phyloP scores from a whole-genome alignment of 2,888 invertebrate species.

The Agrypnus murinus region DNA sequence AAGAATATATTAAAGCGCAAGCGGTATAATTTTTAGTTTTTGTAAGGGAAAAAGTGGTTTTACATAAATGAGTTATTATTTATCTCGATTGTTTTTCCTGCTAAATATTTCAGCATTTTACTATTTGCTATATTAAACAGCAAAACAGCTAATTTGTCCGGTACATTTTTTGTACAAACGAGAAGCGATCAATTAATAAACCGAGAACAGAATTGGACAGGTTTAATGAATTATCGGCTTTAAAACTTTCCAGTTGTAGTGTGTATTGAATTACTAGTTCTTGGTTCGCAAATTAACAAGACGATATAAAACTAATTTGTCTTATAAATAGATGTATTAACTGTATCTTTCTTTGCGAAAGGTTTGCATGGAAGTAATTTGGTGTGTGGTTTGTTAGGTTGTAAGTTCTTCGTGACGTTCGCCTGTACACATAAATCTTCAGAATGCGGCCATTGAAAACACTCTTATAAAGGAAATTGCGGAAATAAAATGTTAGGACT shows the following conservation, averaged over 20 bases:
- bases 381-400: conserved; percentile 32
- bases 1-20: too few relatives aligned
- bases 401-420: conserved; percentile 40
- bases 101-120: too few relatives aligned
- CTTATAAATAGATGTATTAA: conserved; percentile 15
- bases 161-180: neutral
- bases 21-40: too few relatives aligned
- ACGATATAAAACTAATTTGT: neutral
- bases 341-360: conserved; percentile 18
- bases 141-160: neutral
- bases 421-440: conserved; percentile 40
- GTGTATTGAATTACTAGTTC: too few relatives aligned
- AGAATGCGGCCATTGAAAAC: conserved; percentile 41
- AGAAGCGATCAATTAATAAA: neutral
- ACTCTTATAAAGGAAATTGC: conserved; percentile 42
- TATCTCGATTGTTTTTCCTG: too few relatives aligned
- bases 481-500: conserved; percentile 40
- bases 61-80: too few relatives aligned
- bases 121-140: too few relatives aligned
- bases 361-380: conserved; percentile 34
- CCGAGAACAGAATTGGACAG: neutral
- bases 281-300: neutral
- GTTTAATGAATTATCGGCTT: neutral
- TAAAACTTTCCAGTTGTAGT: neutral
- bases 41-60: too few relatives aligned